Evolutionary conservation across 2,113 vertebrate species (phyloP).

Genomic region (Microtus montanus): DNA sequence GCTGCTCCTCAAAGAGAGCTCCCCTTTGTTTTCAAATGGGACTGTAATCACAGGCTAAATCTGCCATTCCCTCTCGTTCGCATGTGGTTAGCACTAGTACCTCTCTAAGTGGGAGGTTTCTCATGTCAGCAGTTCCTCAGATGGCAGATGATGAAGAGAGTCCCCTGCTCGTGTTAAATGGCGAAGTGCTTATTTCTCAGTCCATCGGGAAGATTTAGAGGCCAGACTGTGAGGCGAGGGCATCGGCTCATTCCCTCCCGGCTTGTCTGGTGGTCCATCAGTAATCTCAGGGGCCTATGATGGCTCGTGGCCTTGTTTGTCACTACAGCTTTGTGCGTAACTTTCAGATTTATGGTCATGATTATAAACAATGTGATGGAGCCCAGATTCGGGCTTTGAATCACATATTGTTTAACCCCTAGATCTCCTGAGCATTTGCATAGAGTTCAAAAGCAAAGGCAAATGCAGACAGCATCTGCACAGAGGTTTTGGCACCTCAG

Average conservation of each 20-base stretch:
- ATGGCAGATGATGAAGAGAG: slow-evolving; percentile 61
- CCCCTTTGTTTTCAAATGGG: slow-evolving; percentile 10
- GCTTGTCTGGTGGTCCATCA: slow-evolving; percentile 28
- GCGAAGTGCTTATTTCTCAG: slow-evolving; percentile 55
- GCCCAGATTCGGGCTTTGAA: background rate
- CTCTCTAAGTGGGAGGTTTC: slow-evolving; percentile 25
- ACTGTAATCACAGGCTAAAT: background rate
- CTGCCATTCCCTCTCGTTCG: background rate
- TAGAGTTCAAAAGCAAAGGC: background rate
- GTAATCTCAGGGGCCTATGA: slow-evolving; percentile 43
- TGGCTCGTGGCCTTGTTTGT: slow-evolving; percentile 63
- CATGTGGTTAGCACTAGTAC: background rate
- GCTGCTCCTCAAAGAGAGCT: background rate
- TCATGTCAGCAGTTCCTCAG: slow-evolving; percentile 52
- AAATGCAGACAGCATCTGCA: background rate
- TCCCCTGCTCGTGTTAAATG: background rate
- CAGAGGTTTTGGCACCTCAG: background rate
- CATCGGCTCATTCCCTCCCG: background rate
- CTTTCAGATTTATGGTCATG: slow-evolving; percentile 52
- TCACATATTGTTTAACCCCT: slow-evolving; percentile 33
- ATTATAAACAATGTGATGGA: slow-evolving; percentile 14
- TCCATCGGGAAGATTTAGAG: slow-evolving; percentile 66
- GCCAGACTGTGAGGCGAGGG: background rate
- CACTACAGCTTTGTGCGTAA: slow-evolving; percentile 50
- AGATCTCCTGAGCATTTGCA: background rate